phyloP scores from a whole-genome alignment of 2,888 invertebrate genomes.

The Agrenia bidenticulata region DNA sequence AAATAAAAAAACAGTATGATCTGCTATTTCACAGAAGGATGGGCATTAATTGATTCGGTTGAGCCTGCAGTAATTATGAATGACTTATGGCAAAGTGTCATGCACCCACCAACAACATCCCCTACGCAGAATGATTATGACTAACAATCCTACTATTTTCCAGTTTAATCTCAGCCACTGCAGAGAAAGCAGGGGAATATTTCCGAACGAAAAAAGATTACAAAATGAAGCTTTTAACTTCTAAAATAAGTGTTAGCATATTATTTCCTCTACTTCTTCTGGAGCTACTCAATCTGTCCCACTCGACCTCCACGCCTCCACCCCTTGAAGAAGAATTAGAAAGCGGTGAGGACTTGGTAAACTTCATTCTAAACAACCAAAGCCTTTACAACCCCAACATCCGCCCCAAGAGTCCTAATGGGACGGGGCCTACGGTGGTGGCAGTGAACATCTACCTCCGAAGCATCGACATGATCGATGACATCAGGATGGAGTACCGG shows the following conservation, averaged over 20 bases:
- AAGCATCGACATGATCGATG: slow-evolving; percentile 16
- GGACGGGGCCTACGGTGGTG: slow-evolving; percentile 7
- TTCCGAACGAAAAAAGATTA: too few relatives aligned
- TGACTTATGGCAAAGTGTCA: slow-evolving; percentile 16
- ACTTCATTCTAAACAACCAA: slow-evolving; percentile 7
- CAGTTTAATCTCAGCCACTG: too few relatives aligned
- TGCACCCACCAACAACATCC: background rate
- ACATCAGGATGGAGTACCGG: slow-evolving; percentile 19
- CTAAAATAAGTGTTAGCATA: too few relatives aligned
- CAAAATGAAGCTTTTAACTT: too few relatives aligned
- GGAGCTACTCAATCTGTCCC: background rate
- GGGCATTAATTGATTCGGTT: too few relatives aligned
- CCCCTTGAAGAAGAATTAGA: background rate
- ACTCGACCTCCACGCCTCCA: background rate
- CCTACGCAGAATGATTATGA: too few relatives aligned
- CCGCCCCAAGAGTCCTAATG: slow-evolving; percentile 10
- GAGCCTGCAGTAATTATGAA: slow-evolving; percentile 8
- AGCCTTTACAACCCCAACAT: slow-evolving; percentile 10
- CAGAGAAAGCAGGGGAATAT: too few relatives aligned
- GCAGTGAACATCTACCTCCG: slow-evolving; percentile 14
- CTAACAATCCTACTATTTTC: too few relatives aligned
- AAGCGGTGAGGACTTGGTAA: slow-evolving; percentile 10
- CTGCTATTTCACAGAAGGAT: too few relatives aligned
- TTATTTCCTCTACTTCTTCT: background rate
- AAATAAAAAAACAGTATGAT: too few relatives aligned